Base-by-base conservation (phyloP, 2,797 vertebrate genomes). In the Vireo griseus region DNA sequence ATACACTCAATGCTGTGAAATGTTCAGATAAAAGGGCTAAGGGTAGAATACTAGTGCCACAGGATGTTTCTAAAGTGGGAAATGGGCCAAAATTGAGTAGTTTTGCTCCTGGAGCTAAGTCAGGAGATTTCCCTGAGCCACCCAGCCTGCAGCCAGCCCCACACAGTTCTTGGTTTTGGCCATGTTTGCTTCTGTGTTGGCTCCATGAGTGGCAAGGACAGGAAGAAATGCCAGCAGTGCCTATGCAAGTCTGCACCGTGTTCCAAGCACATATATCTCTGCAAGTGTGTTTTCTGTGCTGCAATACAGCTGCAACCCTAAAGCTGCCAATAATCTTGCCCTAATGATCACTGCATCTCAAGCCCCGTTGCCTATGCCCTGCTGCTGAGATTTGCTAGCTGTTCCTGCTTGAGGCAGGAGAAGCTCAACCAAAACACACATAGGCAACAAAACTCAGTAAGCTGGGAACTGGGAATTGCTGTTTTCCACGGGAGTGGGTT, bases 191-290 rank as follows among this genome's bases (percentile, higher is more conserved):
- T 9, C 44, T 18, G 5, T 18, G 29, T 57, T 82, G 52, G 25
- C 59, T 84, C 26, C 25, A 17, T 24, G 72, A 74, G 45, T 1
- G 0, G 28, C 15, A 71, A 62, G 31, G 21, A 63, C 33, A 16
- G 39, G 16, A 79, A 66, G 33, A 78, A 76, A 58, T 25, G 31
- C 18, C 51, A 48, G 55, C 44, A 40, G 13, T 57, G 67, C 14
- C 44, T 58, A 47, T 2, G 1, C 16, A 58, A 72, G 58, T 24
- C 58, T 33, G 20, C 26, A 11, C 35, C 13, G 40, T 7, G 37
- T 25, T 50, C 44, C 18, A 21, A 54, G 6, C 1, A 0, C 0
- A 1, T 29, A 40, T 26, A 50, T 14, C 35, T 35, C 39, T 55
- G 7, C 0, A 0, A 5, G 3, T 9, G 28, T 11, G 13, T 37